Evolutionary conservation across 1,140 invertebrate species (phyloP).

Genomic region (Conopomorpha cramerella): DNA sequence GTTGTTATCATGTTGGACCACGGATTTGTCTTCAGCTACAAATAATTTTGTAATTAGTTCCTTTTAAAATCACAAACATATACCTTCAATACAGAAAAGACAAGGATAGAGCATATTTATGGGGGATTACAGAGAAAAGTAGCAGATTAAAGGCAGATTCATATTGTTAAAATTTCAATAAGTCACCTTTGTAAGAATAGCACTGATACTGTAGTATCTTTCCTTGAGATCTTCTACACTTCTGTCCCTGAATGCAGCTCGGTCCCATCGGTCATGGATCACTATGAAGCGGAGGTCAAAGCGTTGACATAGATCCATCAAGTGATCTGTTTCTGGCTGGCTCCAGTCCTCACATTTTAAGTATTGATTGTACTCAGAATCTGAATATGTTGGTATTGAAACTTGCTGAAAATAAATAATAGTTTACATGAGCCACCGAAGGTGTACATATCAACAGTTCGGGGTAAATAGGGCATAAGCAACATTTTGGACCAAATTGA

Average conservation of each 20-base stretch:
- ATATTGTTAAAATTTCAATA: not conserved
- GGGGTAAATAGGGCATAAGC: too few species aligned
- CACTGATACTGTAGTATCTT: constrained; percentile 78
- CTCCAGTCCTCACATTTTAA: constrained; percentile 88
- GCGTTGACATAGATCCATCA: constrained; percentile 87
- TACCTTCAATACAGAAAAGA: too few species aligned
- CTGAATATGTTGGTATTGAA: constrained; percentile 86
- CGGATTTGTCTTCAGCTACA: constrained; percentile 45
- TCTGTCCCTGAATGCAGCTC: constrained; percentile 70
- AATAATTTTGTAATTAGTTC: too few species aligned
- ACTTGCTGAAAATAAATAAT: constrained; percentile 72
- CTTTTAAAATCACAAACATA: too few species aligned
- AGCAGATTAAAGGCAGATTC: too few species aligned
- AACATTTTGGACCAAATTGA: too few species aligned
- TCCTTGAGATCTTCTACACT: constrained; percentile 96
- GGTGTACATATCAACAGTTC: too few species aligned
- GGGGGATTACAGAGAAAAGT: too few species aligned
- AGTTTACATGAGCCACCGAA: too few species aligned
- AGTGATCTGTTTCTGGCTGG: constrained; percentile 91
- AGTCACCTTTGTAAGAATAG: constrained; percentile 66
- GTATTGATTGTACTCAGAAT: constrained; percentile 90
- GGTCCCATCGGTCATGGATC: constrained; percentile 92
- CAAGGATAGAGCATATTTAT: too few species aligned
- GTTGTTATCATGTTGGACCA: constrained; percentile 46
- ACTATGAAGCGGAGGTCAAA: constrained; percentile 95